Evolutionary conservation across 1,140 invertebrate genomes (phyloP), one percentile per base, ranked within the genome.

Genomic region (Diprion similis): DNA sequence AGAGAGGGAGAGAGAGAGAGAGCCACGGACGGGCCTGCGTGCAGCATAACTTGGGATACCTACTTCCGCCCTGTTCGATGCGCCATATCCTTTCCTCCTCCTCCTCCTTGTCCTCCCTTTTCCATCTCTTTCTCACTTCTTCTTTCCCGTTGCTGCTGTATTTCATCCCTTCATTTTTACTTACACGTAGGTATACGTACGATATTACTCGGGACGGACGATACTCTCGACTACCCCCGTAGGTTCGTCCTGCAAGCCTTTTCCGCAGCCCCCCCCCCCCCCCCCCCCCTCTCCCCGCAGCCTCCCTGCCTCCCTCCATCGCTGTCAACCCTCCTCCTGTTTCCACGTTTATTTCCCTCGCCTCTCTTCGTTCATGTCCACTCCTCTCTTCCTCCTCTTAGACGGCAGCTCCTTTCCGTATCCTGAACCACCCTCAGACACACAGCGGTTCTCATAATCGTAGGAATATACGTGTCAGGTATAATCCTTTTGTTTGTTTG

Each of bases 401-500:
- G 10, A 19, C 46, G 46, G 47, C 10, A 46, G 18, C 48, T 67
- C 13, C 46, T 51, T 46, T 70, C 47, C 47, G 17, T 7, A 71
- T 11, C 19, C 46, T 65, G 17, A 46, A 66, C 10, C 46, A 66
- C 48, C 71, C 46, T 17, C 71, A 66, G 15, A 66, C 46, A 66
- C 46, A 10, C 46, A 66, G 47, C 19, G 64, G 74, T 71, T 66
- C 64, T 68, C 46, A 45, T 59, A 37, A 37, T 37, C 6, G 1
- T 37, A 6, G 2, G 6, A 37, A 37, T 6, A 6, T 37, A 67
- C 13, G 13, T 17, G 71, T 65, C 15, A 18, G 19, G 45, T 65
- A 48, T 66, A 24, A 66, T 70, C 46, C 51, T 73, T 17, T 51
- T 67, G 18, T n/a, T 71, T 74, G 10, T 74, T 71, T 18, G 18